Base-by-base conservation (phyloP, 2,888 invertebrate genomes). In the Hedychridium roseum region DNA sequence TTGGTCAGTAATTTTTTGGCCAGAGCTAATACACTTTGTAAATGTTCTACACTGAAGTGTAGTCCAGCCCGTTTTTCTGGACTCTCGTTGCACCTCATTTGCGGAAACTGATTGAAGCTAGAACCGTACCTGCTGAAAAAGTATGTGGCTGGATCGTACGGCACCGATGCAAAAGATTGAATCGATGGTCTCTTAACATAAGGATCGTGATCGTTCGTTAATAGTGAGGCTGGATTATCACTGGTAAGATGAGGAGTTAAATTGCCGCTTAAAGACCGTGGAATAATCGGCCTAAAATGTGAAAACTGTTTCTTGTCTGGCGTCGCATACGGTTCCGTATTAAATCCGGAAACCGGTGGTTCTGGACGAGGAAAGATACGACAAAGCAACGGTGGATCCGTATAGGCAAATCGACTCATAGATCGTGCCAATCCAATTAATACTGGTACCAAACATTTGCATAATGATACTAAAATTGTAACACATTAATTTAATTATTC, bases 91-190 rank as follows among this genome's bases (percentile, higher is more conserved):
- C 89, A 88, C 57, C 90, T 83, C 86, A 92, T 88, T 57, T 91
- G 89, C 0, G 91, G 90, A 67, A 92, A 91, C 76, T 93, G 92
- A 79, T 92, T 92, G 73, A 96, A 97, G 76, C 92, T 93, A 0
- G 96, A 94, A 5, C 96, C 97, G 72, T 92, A 93, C 69, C 92
- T 91, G 46, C 90, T 87, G 71, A 97, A 97, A 79, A 94, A 96
- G 74, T 93, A 90, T 0, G 89, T 89, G 0, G 89, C 87, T 0
- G 92, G 88, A 79, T 94, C 91, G 57, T 90, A 91, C 0, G 88
- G 87, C 1, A 88, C 85, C 0, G 88, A 87, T 51, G 84, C 83
- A 60, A 87, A 88, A 50, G 84, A 84, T 37, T 84, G 82, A 0
- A 85, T 65, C 0, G 84, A 83, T 0, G 83, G 66, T 1, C 70